phyloP scores from a whole-genome alignment of 1,140 invertebrate genomes.

The Lepidurus packardi region DNA sequence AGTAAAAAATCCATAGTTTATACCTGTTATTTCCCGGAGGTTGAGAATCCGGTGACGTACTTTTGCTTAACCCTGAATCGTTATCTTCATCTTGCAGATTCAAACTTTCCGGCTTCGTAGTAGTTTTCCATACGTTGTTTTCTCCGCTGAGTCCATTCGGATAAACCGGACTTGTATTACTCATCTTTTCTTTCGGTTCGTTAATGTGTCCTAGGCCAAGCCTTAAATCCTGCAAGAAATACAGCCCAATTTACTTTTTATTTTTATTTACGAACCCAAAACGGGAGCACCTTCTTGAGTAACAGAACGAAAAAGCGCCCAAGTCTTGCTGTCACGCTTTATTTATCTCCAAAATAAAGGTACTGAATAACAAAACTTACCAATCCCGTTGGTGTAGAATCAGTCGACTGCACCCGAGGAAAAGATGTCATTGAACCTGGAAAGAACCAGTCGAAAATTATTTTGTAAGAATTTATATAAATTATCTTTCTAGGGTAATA shows the following conservation, averaged over 20 bases:
- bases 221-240: constrained; percentile 7
- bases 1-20: neutral
- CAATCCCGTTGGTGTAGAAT: constrained; percentile 7
- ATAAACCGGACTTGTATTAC: neutral
- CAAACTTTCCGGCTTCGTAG: neutral
- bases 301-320: neutral
- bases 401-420: constrained; percentile 7
- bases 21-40: constrained; percentile 27
- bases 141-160: neutral
- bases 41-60: constrained; percentile 26
- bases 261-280: neutral
- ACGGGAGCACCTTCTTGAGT: neutral
- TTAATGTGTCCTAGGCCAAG: constrained; percentile 4
- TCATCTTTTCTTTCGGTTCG: neutral
- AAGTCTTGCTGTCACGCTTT: neutral
- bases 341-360: neutral
- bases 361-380: neutral
- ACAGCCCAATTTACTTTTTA: neutral
- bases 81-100: neutral
- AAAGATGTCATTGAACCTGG: neutral
- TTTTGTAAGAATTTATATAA: neutral
- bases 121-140: constrained; percentile 14
- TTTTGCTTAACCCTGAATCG: constrained; percentile 31
- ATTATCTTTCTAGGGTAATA: no score
- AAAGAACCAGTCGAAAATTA: neutral